phyloP scores from a whole-genome alignment of 2,797 vertebrate genomes.

The Ctenopoma kingsleyae region DNA sequence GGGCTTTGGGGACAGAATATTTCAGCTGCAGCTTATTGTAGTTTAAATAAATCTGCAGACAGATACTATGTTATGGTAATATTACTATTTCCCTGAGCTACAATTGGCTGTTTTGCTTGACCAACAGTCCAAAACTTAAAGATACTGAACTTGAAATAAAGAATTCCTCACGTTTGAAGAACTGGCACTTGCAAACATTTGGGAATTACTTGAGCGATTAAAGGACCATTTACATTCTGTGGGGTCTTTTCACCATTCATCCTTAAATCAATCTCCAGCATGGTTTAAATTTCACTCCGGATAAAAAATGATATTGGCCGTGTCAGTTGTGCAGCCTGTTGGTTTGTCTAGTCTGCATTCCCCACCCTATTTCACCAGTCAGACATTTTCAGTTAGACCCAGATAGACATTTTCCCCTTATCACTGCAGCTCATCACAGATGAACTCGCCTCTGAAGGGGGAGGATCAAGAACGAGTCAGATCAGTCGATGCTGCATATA shows the following conservation, averaged over 20 bases:
- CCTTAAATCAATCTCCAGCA: not conserved
- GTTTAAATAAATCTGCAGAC: not conserved
- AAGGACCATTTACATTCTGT: not conserved
- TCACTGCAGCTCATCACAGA: slow-evolving; percentile 49
- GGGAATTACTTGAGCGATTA: not conserved
- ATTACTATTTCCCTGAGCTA: not conserved
- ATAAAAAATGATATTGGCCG: slow-evolving; percentile 3
- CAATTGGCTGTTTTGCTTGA: not conserved
- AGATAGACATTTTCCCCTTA: slow-evolving; percentile 22
- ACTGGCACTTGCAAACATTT: not conserved
- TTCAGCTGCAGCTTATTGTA: not conserved
- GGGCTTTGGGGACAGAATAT: not conserved
- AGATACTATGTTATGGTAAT: no score
- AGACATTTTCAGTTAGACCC: not conserved
- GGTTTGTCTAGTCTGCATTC: slow-evolving; percentile 1
- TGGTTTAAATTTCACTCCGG: slow-evolving; percentile 5
- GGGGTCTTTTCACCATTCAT: not conserved
- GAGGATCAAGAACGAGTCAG: slow-evolving; percentile 59
- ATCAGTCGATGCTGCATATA: slow-evolving; percentile 54
- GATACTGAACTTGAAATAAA: not conserved
- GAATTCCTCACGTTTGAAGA: not conserved
- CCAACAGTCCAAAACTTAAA: not conserved
- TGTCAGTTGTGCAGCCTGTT: not conserved
- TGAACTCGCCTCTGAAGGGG: slow-evolving; percentile 41
- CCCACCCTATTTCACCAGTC: not conserved